Conservation (phyloP, 2,113 vertebrate genomes). For the Damaliscus lunatus region DNA sequence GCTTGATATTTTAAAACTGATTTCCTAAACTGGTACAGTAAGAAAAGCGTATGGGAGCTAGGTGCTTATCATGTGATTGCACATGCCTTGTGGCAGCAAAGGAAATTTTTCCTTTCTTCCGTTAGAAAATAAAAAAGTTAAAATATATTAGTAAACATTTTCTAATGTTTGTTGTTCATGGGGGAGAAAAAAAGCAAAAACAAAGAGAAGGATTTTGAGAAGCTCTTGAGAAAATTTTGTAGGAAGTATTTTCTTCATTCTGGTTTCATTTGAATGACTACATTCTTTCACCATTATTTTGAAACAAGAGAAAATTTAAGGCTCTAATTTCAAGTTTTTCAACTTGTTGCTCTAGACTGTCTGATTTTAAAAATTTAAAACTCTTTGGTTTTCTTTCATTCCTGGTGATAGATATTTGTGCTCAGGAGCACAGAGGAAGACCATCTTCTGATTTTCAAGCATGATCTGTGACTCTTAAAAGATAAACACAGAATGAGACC, state of each 20-base stretch:
- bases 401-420: neutral
- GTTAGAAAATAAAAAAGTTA: neutral
- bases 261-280: neutral
- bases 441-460: neutral
- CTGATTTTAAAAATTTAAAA: conserved; percentile 28
- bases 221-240: neutral
- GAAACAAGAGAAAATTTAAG: neutral
- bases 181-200: neutral
- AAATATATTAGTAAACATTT: conserved; percentile 9
- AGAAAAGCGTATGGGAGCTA: neutral
- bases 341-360: neutral
- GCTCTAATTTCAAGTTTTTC: conserved; percentile 7
- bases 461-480: neutral
- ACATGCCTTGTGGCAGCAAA: neutral
- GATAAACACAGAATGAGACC: neutral
- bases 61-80: neutral
- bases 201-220: neutral
- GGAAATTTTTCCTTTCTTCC: neutral
- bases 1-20: conserved; percentile 2
- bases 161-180: neutral
- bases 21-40: neutral
- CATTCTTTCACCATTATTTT: neutral
- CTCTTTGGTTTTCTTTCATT: neutral
- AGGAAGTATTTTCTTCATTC: neutral
- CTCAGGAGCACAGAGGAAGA: neutral